Evolutionary conservation across 2,113 vertebrate genomes (phyloP), one percentile per base, ranked within the genome.

Genomic region (Carassius gibelio): DNA sequence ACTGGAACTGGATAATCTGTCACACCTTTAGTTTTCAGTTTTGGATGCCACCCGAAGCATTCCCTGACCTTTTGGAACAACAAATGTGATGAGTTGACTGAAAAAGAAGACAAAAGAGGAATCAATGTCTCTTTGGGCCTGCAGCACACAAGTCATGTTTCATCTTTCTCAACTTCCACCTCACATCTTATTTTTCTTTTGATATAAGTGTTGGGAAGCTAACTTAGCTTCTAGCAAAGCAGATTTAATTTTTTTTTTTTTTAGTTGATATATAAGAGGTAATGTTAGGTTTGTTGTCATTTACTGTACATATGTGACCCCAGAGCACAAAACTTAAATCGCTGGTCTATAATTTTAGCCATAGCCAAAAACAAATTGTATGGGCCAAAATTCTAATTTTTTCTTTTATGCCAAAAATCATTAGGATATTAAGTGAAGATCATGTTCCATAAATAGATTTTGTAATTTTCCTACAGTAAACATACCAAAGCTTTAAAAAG

Each of bases 1-100:
- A 48, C 75, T 1, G 10, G 21, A 45, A 8, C 80, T 64, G 62
- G 26, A 68, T 75, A 11, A 75, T 36, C 72, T 52, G 86, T 52
- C 21, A 30, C 50, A 62, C 69, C 34, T 14, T 38, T 75, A 69
- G 55, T 34, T 64, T 72, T 85, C 72, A 68, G 26, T 85, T 83
- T 83, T 74, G 55, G 74, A 75, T 76, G 76, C 55, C 11, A 69
- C 75, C 75, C 11, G 61, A 71, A 50, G 45, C 34, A 81, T 50
- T 6, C 8, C 26, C 19, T 75, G 84, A 83, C 68, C 84, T 83
- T 88, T 88, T 8, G 8, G 7, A 61, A 50, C 23, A 34, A 83
- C 59, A 71, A 36, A 76, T 83, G 80, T 17, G 52, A 57, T 62
- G 38, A 68, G 50, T 36, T 85, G 48, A 75, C 55, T 36, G 11